phyloP scores from a whole-genome alignment of 1,140 invertebrate genomes.

The Lepidotrigona ventralis region DNA sequence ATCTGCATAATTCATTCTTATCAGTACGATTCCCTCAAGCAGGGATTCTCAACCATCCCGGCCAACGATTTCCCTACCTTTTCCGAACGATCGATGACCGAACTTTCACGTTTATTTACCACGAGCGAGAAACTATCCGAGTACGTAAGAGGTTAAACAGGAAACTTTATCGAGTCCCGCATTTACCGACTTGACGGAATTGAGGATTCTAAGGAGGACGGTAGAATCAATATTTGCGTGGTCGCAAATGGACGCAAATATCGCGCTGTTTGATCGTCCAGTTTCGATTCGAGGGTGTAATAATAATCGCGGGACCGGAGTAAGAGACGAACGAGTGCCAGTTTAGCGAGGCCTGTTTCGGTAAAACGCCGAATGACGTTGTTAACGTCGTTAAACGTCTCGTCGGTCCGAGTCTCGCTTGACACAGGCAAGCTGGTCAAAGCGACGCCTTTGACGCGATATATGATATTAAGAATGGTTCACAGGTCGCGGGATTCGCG shows the following conservation, averaged over 20 bases:
- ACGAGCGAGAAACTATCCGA: neutral
- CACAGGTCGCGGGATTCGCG: constrained; percentile 62
- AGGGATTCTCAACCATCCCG: constrained; percentile 69
- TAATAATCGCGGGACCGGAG: neutral
- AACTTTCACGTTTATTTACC: neutral
- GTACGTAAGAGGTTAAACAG: neutral
- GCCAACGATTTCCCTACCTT: neutral
- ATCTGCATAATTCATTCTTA: constrained; percentile 78
- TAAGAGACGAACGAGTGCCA: constrained; percentile 10
- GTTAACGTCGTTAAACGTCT: constrained; percentile 44
- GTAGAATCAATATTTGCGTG: no score
- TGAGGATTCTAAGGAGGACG: no score
- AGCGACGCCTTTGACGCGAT: constrained; percentile 56
- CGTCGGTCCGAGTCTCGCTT: neutral
- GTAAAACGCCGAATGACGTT: constrained; percentile 25
- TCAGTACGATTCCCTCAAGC: constrained; percentile 74
- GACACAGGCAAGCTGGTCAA: constrained; percentile 11
- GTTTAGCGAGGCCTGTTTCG: constrained; percentile 25
- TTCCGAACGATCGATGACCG: neutral
- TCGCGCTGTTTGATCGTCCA: neutral
- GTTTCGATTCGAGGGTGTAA: neutral
- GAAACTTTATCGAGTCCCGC: neutral
- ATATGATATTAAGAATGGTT: constrained; percentile 49
- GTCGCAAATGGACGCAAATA: neutral
- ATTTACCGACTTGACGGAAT: neutral